Evolutionary conservation across 2,113 vertebrate genomes (phyloP), one percentile per base, ranked within the genome.

Genomic region (Odontesthes bonariensis): DNA sequence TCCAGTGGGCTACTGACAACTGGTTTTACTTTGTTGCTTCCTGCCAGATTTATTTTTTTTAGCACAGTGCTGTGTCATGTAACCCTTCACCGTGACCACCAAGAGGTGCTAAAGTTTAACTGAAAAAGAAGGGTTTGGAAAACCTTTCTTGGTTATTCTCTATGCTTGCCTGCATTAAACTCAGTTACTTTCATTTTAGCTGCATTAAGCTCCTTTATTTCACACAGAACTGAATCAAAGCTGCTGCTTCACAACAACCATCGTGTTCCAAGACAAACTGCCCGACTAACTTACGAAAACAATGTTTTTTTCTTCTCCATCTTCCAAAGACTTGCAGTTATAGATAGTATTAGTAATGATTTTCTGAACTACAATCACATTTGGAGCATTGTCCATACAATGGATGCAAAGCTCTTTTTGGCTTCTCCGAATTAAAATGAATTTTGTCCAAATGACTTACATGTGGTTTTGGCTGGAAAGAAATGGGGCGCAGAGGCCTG

Each of bases 91-190:
- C 51, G 14, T 53, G 60, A 51, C 86, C 91, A 92, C 87, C 72
- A 47, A 40, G 88, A 66, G 89, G 81, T 46, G 86, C 84, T 87
- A 38, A 66, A 89, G 86, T 33, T 64, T 49, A 88, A 79, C 53
- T 38, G 35, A 78, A 71, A 85, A 20, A 19, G 66, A 52, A 20
- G 4, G 3, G n/a, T 47, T 38, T 20, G 17, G 20, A 38, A 35
- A 67, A 14, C 46, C 32, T 17, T 38, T 2, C 53, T n/a, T 0
- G 0, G 3, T 27, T 40, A 31, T 31, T 67, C 79, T 23, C 20
- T 57, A 69, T 74, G 20, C 46, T 27, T 51, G 31, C 84, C 76
- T 81, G 71, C 79, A 78, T 62, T 20, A 56, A 12, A 44, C 58
- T 71, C 14, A 70, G 46, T 56, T 32, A 1, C 17, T 64, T 81